A percentile compares a stretch with the other conserved stretches of the same genome.
Conservation (phyloP, 2,888 invertebrate species). For the Cataglyphis rosenhaueri region DNA sequence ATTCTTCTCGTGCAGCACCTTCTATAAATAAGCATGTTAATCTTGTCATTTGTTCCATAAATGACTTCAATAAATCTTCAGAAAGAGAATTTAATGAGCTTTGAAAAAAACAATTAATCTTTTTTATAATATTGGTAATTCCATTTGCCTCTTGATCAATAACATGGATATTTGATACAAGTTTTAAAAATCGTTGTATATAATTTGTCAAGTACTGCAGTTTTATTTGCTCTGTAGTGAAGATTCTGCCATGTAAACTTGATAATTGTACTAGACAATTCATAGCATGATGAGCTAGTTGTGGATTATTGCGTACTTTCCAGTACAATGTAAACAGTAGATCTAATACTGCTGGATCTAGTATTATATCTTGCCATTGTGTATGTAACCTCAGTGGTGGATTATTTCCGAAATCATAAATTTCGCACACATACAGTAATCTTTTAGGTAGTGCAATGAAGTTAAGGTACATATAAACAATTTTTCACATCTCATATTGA, state of each 20-base stretch:
- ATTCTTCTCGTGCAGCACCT: constrained; percentile 89
- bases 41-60: constrained; percentile 88
- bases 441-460: constrained; percentile 88
- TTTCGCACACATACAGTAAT: constrained; percentile 87
- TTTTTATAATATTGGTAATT: constrained; percentile 89
- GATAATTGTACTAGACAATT: constrained; percentile 94
- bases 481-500: not conserved
- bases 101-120: constrained; percentile 88
- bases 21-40: constrained; percentile 89
- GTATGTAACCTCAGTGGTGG: constrained; percentile 88
- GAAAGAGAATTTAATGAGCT: constrained; percentile 85
- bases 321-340: constrained; percentile 94
- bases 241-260: constrained; percentile 88
- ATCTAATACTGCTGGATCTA: constrained; percentile 91
- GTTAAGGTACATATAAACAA: constrained; percentile 75
- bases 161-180: constrained; percentile 88
- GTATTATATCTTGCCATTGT: constrained; percentile 92
- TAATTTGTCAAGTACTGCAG: constrained; percentile 88
- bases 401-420: constrained; percentile 89
- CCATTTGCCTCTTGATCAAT: constrained; percentile 90
- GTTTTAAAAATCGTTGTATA: constrained; percentile 88
- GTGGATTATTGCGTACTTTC: constrained; percentile 92
- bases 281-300: constrained; percentile 92
- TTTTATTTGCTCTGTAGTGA: constrained; percentile 86
- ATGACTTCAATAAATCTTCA: constrained; percentile 86